Evolutionary conservation across 2,888 invertebrate species (phyloP).

Genomic region (Iphiclides podalirius): DNA sequence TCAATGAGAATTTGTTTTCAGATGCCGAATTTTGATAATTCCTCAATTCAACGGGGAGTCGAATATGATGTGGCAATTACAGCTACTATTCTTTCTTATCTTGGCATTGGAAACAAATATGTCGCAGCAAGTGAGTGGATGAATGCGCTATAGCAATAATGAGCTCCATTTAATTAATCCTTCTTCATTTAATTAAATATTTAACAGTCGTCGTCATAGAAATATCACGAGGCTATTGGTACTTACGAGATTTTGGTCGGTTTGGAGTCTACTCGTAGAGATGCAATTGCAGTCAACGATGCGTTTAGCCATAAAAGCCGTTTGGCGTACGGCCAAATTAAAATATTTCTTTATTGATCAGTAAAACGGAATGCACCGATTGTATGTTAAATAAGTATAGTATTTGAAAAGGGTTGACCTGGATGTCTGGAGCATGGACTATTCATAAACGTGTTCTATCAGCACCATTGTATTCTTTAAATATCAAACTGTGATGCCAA

Average conservation of each 20-base stretch:
- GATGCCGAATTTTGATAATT: conserved; percentile 54
- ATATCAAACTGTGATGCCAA: conserved; percentile 29
- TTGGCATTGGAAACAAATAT: conserved; percentile 46
- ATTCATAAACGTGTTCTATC: conserved; percentile 42
- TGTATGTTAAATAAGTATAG: conserved; percentile 42
- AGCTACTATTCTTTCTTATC: conserved; percentile 47
- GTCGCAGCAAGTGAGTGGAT: conserved; percentile 52
- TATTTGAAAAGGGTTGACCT: conserved; percentile 62
- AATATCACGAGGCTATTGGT: conserved; percentile 12
- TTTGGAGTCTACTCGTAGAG: no score
- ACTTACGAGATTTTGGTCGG: conserved; percentile 26
- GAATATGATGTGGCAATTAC: conserved; percentile 63
- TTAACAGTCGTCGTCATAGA: conserved; percentile 18
- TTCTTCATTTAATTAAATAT: no score
- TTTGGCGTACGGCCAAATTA: conserved; percentile 62
- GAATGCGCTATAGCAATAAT: no score
- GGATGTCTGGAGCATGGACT: conserved; percentile 51
- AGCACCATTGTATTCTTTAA: conserved; percentile 46
- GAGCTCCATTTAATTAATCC: no score
- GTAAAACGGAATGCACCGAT: conserved; percentile 49
- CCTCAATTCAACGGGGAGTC: conserved; percentile 37
- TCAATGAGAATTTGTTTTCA: no score
- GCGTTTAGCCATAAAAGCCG: conserved; percentile 43
- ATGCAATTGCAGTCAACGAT: conserved; percentile 38
- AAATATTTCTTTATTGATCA: conserved; percentile 58